Base-by-base conservation (phyloP, 1,140 invertebrate species). In the Heterodera schachtii region DNA sequence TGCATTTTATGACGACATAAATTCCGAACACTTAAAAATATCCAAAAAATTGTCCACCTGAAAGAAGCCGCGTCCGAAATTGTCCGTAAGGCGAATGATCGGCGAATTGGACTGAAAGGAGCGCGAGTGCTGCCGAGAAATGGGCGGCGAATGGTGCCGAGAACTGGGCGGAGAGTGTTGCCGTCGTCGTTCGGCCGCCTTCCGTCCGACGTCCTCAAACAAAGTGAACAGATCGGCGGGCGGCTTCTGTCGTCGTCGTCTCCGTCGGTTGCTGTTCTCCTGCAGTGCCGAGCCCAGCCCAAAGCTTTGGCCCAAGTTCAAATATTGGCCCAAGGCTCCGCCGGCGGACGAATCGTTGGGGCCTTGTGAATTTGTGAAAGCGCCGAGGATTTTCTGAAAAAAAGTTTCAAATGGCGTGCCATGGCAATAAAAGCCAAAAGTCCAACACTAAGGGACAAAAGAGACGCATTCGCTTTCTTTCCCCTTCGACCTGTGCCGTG, bases 1-100 rank as follows among this genome's bases (percentile, higher is more conserved):
- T 31, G 31, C 31, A 1, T 31, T 31, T 31, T 31, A 31, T 31
- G 31, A 31, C 31, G 31, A 31, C 31, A 31, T 31, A 31, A 31
- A 31, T 31, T 31, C 31, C 6, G 49, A 52, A 0, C 6, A 11
- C 49, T 52, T 8, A 52, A 8, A 8, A 52, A 52, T 8, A 11
- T 52, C 49, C 6, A 52, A 52, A 52, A 52, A 52, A 52, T 52
- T 52, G 49, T 52, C 67, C 64, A 84, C 83, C 69, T 82, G 77
- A 69, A 84, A 86, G 60, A 84, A 84, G 73, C 86, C 86, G 19
- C 66, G 16, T 49, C 83, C 83, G 71, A 84, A 84, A 60, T 85
- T 85, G 74, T 84, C 83, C 21, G 80, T 82, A 57, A 84, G 66
- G 31, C 84, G 64, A 1, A 83, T 78, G 44, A 78, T 69, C 67